Evolutionary conservation across 2,113 vertebrate species (phyloP).

Genomic region (Lepisosteus oculatus): DNA sequence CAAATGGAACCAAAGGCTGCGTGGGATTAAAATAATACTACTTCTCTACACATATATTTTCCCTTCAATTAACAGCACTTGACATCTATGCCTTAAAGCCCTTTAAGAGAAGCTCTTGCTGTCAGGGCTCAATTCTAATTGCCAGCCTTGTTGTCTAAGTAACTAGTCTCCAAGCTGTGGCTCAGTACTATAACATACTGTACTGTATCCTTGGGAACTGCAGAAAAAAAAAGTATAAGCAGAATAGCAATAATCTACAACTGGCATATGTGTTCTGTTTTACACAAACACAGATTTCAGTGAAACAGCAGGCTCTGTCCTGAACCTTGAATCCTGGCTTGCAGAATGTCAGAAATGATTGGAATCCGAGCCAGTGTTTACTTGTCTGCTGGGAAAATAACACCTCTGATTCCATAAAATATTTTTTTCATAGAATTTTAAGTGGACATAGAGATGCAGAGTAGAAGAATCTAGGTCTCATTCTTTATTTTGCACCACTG

Average conservation of each 20-base stretch:
- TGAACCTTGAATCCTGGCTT: conserved; percentile 27
- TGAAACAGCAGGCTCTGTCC: conserved; percentile 22
- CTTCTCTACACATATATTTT: conserved; percentile 32
- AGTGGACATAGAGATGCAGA: conserved; percentile 6
- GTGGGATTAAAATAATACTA: conserved; percentile 43
- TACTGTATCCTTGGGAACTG: conserved; percentile 52
- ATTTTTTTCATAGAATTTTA: conserved; percentile 9
- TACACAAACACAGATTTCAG: conserved; percentile 33
- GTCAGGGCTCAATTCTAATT: conserved; percentile 41
- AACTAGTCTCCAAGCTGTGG: conserved; percentile 46
- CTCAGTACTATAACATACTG: conserved; percentile 40
- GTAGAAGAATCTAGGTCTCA: background rate
- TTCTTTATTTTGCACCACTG: conserved; percentile 31
- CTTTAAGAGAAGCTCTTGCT: conserved; percentile 17
- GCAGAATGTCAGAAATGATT: conserved; percentile 31
- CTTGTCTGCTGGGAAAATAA: conserved; percentile 24
- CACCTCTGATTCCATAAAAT: conserved; percentile 23
- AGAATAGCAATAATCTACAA: conserved; percentile 22
- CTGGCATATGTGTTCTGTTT: conserved; percentile 26
- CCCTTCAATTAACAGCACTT: conserved; percentile 35
- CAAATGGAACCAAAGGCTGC: background rate
- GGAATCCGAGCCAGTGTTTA: conserved; percentile 27
- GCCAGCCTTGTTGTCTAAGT: conserved; percentile 62
- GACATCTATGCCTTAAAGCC: conserved; percentile 23
- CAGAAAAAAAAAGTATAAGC: conserved; percentile 31